Evolutionary conservation across 2,797 vertebrate species (phyloP).

Genomic region (Melanotaenia nigrans): DNA sequence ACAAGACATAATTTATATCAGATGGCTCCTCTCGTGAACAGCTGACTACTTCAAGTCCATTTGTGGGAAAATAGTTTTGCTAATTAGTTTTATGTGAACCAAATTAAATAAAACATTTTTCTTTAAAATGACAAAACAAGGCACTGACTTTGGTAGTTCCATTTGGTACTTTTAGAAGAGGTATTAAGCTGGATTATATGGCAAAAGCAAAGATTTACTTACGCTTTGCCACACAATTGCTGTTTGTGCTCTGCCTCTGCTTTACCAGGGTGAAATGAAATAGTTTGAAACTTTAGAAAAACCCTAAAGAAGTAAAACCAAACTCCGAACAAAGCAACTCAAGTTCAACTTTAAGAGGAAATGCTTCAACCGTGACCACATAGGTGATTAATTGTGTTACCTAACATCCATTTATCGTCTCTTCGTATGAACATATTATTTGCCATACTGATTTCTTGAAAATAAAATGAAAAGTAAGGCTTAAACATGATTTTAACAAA

Average conservation of each 20-base stretch:
- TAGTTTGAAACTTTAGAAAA: neutral
- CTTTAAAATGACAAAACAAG: neutral
- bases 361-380: neutral
- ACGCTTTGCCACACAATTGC: too few relatives aligned
- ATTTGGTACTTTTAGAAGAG: neutral
- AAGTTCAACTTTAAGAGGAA: neutral
- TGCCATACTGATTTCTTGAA: neutral
- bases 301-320: neutral
- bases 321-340: neutral
- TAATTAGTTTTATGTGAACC: neutral
- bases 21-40: neutral
- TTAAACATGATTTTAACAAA: neutral
- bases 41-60: neutral
- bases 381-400: neutral
- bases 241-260: neutral
- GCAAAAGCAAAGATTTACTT: too few relatives aligned
- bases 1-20: conserved; percentile 1
- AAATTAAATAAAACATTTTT: neutral
- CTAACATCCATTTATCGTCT: neutral
- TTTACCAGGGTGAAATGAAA: neutral
- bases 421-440: neutral
- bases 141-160: neutral
- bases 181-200: neutral
- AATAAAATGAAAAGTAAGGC: neutral
- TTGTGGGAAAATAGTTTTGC: neutral